phyloP scores from a whole-genome alignment of 2,888 invertebrate species.

The Ptychoptera contaminata region DNA sequence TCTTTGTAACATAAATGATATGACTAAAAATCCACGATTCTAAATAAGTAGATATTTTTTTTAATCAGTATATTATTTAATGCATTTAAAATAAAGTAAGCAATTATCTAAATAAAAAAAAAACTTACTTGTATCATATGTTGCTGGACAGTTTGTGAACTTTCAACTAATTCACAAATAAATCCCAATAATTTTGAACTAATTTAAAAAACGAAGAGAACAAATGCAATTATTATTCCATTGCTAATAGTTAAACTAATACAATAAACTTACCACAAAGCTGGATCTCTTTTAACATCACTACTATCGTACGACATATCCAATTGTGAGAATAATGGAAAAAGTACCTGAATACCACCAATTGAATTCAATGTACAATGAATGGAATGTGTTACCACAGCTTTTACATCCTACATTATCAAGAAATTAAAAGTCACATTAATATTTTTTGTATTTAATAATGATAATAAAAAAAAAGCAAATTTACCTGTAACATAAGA shows the following conservation, averaged over 20 bases:
- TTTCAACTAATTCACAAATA: constrained; percentile 93
- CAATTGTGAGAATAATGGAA: constrained; percentile 94
- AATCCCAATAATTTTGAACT: constrained; percentile 93
- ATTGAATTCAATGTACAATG: constrained; percentile 98
- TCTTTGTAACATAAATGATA: constrained; percentile 90
- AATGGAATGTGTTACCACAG: constrained; percentile 97
- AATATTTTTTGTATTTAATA: background rate
- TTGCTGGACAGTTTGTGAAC: constrained; percentile 94
- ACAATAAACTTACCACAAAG: constrained; percentile 56
- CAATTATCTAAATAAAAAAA: background rate
- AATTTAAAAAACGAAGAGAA: constrained; percentile 21
- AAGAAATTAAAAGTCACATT: background rate
- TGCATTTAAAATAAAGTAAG: background rate
- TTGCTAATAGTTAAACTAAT: constrained; percentile 1
- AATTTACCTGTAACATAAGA: constrained; percentile 84
- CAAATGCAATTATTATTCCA: background rate
- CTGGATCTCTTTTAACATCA: constrained; percentile 73
- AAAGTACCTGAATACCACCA: constrained; percentile 95
- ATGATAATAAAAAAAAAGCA: constrained; percentile 4
- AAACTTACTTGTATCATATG: constrained; percentile 74
- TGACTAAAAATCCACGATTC: constrained; percentile 94
- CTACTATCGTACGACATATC: constrained; percentile 83
- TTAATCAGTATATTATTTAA: background rate
- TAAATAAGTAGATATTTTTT: constrained; percentile 1
- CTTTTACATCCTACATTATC: constrained; percentile 81